phyloP scores from a whole-genome alignment of 2,888 invertebrate genomes.

The Fissipunctia ypsillon region DNA sequence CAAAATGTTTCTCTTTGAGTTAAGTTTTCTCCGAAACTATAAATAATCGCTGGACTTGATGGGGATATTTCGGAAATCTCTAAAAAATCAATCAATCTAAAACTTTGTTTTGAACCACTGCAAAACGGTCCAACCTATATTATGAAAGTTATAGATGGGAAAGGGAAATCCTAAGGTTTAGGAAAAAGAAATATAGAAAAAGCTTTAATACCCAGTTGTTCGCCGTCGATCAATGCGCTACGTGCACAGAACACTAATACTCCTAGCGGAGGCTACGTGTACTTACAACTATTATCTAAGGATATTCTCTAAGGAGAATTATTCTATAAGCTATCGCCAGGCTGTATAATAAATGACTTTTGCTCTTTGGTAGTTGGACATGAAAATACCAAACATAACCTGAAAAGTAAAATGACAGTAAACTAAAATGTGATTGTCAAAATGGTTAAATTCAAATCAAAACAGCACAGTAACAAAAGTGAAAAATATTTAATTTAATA shows the following conservation, averaged over 20 bases:
- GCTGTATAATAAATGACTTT: not conserved
- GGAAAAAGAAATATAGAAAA: not conserved
- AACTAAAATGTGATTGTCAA: constrained; percentile 13
- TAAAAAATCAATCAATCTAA: too few relatives aligned
- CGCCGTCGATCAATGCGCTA: not conserved
- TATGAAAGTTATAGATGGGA: too few relatives aligned
- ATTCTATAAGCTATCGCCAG: not conserved
- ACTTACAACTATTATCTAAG: too few relatives aligned
- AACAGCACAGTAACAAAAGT: not conserved
- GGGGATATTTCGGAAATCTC: not conserved
- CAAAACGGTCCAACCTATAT: not conserved
- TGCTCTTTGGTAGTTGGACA: not conserved
- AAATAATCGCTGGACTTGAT: not conserved
- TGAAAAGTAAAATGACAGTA: constrained; percentile 23
- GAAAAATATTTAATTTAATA: not conserved
- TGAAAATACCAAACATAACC: constrained; percentile 34
- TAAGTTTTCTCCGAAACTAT: not conserved
- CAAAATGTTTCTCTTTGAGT: not conserved
- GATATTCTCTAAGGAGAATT: too few relatives aligned
- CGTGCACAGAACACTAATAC: not conserved
- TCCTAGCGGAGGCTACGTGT: too few relatives aligned
- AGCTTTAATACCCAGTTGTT: not conserved
- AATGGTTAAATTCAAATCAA: not conserved
- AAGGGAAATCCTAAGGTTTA: not conserved
- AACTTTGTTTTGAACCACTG: not conserved